A percentile compares a stretch with the other conserved stretches of the same genome.
Evolutionary conservation across 2,113 vertebrate genomes (phyloP).

Genomic region (Oreochromis niloticus): DNA sequence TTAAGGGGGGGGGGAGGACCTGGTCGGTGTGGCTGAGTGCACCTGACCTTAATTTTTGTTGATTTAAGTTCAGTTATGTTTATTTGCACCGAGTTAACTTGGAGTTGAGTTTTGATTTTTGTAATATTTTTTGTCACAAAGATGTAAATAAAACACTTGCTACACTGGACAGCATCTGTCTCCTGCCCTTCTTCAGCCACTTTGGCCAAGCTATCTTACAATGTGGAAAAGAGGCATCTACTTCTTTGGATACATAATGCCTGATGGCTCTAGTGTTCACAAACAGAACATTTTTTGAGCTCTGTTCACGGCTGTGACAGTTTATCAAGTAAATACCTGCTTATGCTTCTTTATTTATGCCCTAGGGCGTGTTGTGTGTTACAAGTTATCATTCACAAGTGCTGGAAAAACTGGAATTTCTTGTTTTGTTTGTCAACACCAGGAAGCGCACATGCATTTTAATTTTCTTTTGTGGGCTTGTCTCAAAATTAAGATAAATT

Average conservation of each 20-base stretch:
- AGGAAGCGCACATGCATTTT: neutral
- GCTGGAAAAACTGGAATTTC: neutral
- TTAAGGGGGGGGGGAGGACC: no score
- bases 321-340: neutral
- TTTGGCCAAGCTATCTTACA: neutral
- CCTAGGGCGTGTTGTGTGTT: neutral
- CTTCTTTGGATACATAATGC: neutral
- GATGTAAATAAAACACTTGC: no score
- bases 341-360: no score
- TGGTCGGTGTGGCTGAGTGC: no score
- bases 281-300: neutral
- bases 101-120: no score
- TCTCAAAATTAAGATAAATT: neutral
- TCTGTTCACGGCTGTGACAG: neutral
- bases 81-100: no score
- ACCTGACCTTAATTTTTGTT: no score
- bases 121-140: no score
- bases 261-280: neutral
- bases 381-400: neutral
- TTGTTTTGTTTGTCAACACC: neutral
- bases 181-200: no score
- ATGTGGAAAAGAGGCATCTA: neutral
- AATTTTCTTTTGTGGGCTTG: no score
- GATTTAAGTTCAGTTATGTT: no score
- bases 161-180: no score